Conservation (phyloP, 1,140 invertebrate genomes). For the Drosophila azteca region DNA sequence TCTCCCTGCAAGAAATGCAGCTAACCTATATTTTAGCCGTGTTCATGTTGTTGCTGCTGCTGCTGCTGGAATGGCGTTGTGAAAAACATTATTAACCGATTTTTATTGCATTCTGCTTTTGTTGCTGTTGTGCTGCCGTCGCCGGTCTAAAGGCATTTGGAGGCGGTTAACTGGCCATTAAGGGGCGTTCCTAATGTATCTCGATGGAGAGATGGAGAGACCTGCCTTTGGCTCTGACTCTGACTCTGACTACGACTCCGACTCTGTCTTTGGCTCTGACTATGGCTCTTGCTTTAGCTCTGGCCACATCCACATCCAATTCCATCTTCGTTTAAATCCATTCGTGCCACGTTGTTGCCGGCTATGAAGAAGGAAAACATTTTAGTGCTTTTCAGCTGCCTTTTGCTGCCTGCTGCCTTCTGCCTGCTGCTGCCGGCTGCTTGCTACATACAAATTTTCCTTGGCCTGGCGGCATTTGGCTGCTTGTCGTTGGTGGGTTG, state of each 20-base stretch:
- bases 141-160: slow-evolving; percentile 60
- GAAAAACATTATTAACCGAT: slow-evolving; percentile 81
- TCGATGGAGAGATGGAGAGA: slow-evolving; percentile 44
- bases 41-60: slow-evolving; percentile 34
- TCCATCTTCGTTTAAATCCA: slow-evolving; percentile 41
- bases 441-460: slow-evolving; percentile 70
- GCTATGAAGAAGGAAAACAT: slow-evolving; percentile 51
- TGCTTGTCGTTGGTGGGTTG: slow-evolving; percentile 45
- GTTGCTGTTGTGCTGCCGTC: slow-evolving; percentile 23
- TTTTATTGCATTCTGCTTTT: slow-evolving; percentile 69
- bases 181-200: slow-evolving; percentile 78
- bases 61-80: slow-evolving; percentile 72
- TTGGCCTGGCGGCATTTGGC: slow-evolving; percentile 52
- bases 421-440: slow-evolving; percentile 15
- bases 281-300: slow-evolving; percentile 5
- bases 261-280: not conserved
- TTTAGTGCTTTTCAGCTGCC: slow-evolving; percentile 72
- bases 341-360: slow-evolving; percentile 65
- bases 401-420: too few relatives aligned
- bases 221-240: slow-evolving; percentile 47
- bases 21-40: slow-evolving; percentile 76
- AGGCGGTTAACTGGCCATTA: slow-evolving; percentile 81
- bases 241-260: not conserved
- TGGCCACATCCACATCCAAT: too few relatives aligned
- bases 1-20: slow-evolving; percentile 49